Evolutionary conservation across 2,113 vertebrate species (phyloP), one percentile per base, ranked within the genome.

Genomic region (Muscicapa adusta): DNA sequence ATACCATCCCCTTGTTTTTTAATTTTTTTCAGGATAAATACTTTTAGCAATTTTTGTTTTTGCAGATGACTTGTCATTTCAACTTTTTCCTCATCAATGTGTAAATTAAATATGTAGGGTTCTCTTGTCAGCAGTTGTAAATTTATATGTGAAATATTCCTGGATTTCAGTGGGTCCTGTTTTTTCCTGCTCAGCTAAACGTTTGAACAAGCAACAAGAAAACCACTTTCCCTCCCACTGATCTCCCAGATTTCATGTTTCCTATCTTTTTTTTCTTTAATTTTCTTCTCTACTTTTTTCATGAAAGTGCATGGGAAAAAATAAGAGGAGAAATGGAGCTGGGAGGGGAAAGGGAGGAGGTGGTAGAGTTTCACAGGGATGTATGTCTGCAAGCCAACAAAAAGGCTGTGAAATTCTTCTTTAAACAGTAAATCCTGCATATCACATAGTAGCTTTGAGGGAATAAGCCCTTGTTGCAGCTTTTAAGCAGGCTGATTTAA

Each of bases 111-210:
- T 18, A 6, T 45, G 36, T 40, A 40, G 31, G 16, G 36, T 62
- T 89, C 56, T 74, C 83, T 92, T 91, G 67, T 77, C 75, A 88
- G 89, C 67, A n/a, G 60, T 67, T 88, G 43, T 74, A 71, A 91
- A 45, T 33, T 22, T 40, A 7, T 72, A 42, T 0, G 3, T 72
- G 20, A 95, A 94, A 71, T 77, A 65, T 43, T 67, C 60, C 34
- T 5, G 5, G 76, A 85, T 73, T 85, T 91, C 78, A 68, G 19
- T 42, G 51, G 58, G 60, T n/a, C 23, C 6, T 31, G 87, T 83
- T 92, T 83, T 66, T 19, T 36, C 63, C 31, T 48, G 56, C 48
- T 94, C 78, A 74, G 54, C 34, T 88, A 50, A 90, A 45, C 0
- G 0, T 65, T 71, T 73, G 34, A 91, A 82, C 71, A 28, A 77